Base-by-base conservation (phyloP, 2,888 invertebrate genomes). In the Rosalia funebris region DNA sequence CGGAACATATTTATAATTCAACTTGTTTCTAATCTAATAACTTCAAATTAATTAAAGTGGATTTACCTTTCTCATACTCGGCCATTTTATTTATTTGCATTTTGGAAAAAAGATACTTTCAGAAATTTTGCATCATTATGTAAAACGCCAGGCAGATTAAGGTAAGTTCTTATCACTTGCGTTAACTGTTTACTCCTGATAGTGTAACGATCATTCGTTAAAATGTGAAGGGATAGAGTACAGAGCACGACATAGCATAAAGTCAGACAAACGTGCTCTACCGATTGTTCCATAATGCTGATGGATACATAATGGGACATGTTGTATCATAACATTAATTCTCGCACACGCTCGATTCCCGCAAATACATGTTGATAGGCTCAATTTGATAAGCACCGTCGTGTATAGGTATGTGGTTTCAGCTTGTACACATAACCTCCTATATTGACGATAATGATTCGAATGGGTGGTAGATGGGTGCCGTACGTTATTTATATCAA, bases 291-390 rank as follows among this genome's bases (percentile, higher is more conserved):
- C 16, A 41, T 41, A 41, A 15, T 10, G 5, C 17, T 41, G 41
- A 41, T 41, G 41, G 16, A 16, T 41, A 7, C 41, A 41, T 41
- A 41, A 41, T 41, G 16, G 41, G 41, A 41, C 41, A 41, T 41
- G 17, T 16, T 41, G 1, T 16, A 16, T 41, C 41, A n/a, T 15
- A 16, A 16, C 41, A 41, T 41, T 41, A 41, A 41, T 41, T 41
- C n/a, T 37, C 17, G 12, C 41, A 17, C 41, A 41, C 16, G 2
- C 10, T 7, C 41, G 16, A 41, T 41, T 17, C 41, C 12, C 9
- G 17, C 41, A 41, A 41, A 41, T 39, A 39, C 41, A 41, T n/a
- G 41, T 17, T 9, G 16, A 14, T 16, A 9, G 41, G 41, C 16
- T 16, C 41, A 41, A 41, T 41, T 41, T 41, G 41, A 41, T 41